Evolutionary conservation across 1,140 invertebrate genomes (phyloP).

Genomic region (Nasonia longicornis): DNA sequence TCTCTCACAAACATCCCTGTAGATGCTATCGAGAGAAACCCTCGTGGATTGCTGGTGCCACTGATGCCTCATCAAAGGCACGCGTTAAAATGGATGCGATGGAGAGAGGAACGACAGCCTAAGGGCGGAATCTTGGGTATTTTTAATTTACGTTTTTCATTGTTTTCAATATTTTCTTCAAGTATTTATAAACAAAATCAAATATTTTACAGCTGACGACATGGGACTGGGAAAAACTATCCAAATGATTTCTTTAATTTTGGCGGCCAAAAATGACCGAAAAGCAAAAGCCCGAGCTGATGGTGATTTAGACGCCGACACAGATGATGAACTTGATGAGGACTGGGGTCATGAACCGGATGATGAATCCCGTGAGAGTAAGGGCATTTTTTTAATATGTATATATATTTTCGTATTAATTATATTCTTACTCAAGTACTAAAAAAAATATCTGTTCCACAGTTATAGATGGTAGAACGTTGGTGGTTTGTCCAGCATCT

Average conservation of each 20-base stretch:
- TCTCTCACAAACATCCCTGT: conserved; percentile 78
- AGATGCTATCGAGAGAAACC: conserved; percentile 72
- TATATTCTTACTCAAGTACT: not conserved
- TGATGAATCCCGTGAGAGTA: conserved; percentile 16
- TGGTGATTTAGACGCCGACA: conserved; percentile 47
- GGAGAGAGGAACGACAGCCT: conserved; percentile 88
- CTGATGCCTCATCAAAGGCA: conserved; percentile 90
- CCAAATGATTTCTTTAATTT: conserved; percentile 85
- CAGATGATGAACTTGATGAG: conserved; percentile 50
- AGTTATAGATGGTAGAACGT: conserved; percentile 74
- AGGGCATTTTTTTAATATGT: conserved; percentile 52
- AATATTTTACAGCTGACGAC: conserved; percentile 80
- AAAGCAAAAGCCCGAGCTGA: conserved; percentile 27
- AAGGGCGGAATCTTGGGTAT: conserved; percentile 80
- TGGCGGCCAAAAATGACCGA: conserved; percentile 61
- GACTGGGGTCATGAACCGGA: not conserved
- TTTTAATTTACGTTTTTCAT: not conserved
- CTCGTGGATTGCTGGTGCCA: conserved; percentile 73
- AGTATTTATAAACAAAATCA: conserved; percentile 3
- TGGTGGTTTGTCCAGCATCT: conserved; percentile 91
- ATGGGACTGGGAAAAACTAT: conserved; percentile 96
- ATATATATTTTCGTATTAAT: conserved; percentile 10
- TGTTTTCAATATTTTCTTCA: conserved; percentile 7
- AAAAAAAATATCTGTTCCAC: not conserved
- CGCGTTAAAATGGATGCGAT: conserved; percentile 88